phyloP scores from a whole-genome alignment of 2,888 invertebrate genomes.

The Sinohyriopsis cumingii region DNA sequence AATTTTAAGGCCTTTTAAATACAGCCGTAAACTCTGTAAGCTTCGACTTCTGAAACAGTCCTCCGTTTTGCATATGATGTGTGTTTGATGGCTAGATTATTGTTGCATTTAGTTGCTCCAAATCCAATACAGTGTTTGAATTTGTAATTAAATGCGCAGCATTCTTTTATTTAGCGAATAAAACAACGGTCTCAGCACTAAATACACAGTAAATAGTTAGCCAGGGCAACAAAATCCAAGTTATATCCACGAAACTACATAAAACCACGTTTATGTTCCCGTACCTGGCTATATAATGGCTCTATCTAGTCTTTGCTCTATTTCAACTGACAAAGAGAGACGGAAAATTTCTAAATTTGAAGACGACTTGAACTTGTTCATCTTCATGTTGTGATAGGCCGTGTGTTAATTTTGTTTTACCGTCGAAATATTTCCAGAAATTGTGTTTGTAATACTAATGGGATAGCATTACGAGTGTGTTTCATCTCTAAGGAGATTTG shows the following conservation, averaged over 20 bases:
- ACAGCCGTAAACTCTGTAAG: too few species aligned
- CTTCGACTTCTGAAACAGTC: too few species aligned
- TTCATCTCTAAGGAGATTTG: too few species aligned
- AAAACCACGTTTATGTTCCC: constrained; percentile 31
- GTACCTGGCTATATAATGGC: constrained; percentile 31
- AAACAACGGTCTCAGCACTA: constrained; percentile 43
- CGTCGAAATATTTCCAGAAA: too few species aligned
- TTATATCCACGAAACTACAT: constrained; percentile 27
- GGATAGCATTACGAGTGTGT: too few species aligned
- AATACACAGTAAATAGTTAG: constrained; percentile 35
- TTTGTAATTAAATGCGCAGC: constrained; percentile 39
- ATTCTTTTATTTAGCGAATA: constrained; percentile 43
- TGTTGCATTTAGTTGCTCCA: constrained; percentile 29
- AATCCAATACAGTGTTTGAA: constrained; percentile 34
- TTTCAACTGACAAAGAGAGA: constrained; percentile 24
- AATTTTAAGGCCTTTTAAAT: too few species aligned
- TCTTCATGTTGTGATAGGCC: not conserved
- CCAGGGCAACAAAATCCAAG: constrained; percentile 25
- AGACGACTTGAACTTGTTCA: constrained; percentile 24
- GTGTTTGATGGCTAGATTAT: constrained; percentile 30
- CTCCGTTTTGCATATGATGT: constrained; percentile 9
- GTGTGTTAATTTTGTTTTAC: too few species aligned
- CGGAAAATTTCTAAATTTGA: constrained; percentile 8
- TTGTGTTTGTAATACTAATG: too few species aligned
- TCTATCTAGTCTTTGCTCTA: constrained; percentile 29